Conservation (phyloP, 1,140 invertebrate species). For the Zaprionus ghesquierei region DNA sequence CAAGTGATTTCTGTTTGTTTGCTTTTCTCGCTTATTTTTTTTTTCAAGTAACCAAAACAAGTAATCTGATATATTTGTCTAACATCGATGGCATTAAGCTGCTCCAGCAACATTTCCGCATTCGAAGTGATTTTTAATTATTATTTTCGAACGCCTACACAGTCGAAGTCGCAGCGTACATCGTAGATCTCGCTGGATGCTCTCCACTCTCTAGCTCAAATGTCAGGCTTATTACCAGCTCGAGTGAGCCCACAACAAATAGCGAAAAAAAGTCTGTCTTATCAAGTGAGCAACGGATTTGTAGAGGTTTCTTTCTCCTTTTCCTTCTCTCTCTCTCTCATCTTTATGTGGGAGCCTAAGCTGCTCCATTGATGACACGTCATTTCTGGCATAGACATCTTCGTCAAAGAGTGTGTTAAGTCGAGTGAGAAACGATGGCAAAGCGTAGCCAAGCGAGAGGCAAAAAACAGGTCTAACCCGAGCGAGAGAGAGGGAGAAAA, state of each 20-base stretch:
- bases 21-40: too few relatives aligned
- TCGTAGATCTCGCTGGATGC: slow-evolving; percentile 25
- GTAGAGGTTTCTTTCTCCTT: slow-evolving; percentile 13
- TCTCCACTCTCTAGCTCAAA: slow-evolving; percentile 48
- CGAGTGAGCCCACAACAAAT: slow-evolving; percentile 31
- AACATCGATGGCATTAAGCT: slow-evolving; percentile 76
- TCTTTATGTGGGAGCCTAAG: slow-evolving; percentile 71
- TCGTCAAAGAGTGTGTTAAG: slow-evolving; percentile 76
- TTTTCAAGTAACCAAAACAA: slow-evolving; percentile 47
- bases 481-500: neutral
- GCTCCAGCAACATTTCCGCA: slow-evolving; percentile 71
- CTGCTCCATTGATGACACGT: slow-evolving; percentile 75
- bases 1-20: slow-evolving; percentile 25
- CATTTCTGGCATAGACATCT: slow-evolving; percentile 76
- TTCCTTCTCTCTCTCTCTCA: neutral
- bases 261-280: slow-evolving; percentile 34
- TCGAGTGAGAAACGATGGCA: slow-evolving; percentile 50
- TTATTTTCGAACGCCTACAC: slow-evolving; percentile 75
- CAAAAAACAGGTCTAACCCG: slow-evolving; percentile 62
- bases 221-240: slow-evolving; percentile 75
- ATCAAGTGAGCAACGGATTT: slow-evolving; percentile 49
- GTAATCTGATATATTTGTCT: slow-evolving; percentile 79
- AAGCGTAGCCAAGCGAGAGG: slow-evolving; percentile 1
- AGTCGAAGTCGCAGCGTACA: slow-evolving; percentile 32
- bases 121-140: slow-evolving; percentile 73